Evolutionary conservation across 1,140 invertebrate species (phyloP).

Genomic region (Eurosta solidaginis): DNA sequence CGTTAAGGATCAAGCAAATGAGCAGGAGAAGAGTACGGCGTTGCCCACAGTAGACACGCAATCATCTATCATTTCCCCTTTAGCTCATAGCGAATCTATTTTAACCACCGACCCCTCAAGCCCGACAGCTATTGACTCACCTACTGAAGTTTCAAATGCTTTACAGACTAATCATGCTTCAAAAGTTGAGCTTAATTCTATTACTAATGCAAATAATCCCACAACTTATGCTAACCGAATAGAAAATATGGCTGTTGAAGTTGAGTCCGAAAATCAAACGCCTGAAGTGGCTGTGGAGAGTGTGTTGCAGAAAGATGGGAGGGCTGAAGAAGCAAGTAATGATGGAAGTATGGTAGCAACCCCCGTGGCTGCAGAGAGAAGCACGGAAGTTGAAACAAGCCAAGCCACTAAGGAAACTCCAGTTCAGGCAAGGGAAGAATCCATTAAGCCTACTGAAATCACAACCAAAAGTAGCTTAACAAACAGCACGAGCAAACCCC

Average conservation of each 20-base stretch:
- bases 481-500: background rate
- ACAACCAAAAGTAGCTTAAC: background rate
- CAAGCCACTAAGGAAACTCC: background rate
- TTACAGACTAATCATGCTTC: slow-evolving; percentile 34
- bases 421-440: background rate
- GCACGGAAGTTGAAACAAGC: background rate
- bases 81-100: background rate
- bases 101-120: background rate
- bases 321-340: background rate
- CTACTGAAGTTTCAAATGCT: slow-evolving; percentile 37
- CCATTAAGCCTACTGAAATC: background rate
- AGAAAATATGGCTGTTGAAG: slow-evolving; percentile 30
- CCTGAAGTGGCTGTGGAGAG: slow-evolving; percentile 57
- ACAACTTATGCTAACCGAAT: background rate
- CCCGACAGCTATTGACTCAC: background rate
- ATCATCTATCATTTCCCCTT: background rate
- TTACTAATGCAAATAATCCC: background rate
- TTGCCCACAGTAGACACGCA: background rate
- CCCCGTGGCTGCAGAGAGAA: background rate
- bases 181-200: background rate
- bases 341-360: background rate
- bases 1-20: background rate
- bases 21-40: background rate
- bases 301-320: slow-evolving; percentile 39
- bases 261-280: slow-evolving; percentile 61